A percentile compares a stretch with the other conserved stretches of the same genome.
These are phyloP conservation scores for Portunus trituberculatus DNA, from an alignment of 1,140 invertebrate genomes.

Conservation along the genomic window DNA sequence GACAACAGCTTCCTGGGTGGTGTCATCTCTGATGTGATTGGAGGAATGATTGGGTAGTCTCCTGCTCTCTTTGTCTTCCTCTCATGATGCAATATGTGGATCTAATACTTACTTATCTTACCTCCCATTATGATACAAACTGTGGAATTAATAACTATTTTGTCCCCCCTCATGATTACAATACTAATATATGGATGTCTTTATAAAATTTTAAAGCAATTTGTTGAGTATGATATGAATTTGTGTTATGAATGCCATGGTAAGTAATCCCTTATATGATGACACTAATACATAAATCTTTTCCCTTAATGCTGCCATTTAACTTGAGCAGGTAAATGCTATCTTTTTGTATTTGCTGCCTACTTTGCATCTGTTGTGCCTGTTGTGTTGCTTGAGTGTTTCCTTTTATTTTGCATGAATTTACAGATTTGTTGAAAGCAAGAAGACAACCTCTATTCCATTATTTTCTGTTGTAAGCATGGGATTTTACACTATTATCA, in stretches of 20 bases:
- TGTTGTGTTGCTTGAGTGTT: conserved; percentile 12
- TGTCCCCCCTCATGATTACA: neutral
- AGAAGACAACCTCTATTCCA: neutral
- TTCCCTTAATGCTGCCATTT: conserved; percentile 30
- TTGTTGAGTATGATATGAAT: neutral
- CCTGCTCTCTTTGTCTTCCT: neutral
- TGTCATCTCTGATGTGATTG: conserved; percentile 60
- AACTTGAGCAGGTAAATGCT: conserved; percentile 44
- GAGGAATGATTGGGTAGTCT: conserved; percentile 62
- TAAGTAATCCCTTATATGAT: neutral
- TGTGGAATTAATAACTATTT: neutral
- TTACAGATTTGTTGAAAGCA: neutral
- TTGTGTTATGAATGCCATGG: neutral
- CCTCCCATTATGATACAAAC: neutral
- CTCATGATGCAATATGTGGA: neutral
- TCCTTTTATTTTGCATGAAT: neutral
- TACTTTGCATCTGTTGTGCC: neutral
- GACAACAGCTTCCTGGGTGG: conserved; percentile 53
- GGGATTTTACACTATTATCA: neutral
- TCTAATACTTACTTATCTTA: neutral
- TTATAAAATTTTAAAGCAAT: neutral
- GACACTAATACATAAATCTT: conserved; percentile 23
- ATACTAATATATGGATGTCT: neutral
- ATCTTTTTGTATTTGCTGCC: neutral
- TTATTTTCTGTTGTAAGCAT: neutral